These are phyloP conservation scores for Agrypnus murinus DNA, from an alignment of 2,888 invertebrate genomes.

Conservation along the genomic window DNA sequence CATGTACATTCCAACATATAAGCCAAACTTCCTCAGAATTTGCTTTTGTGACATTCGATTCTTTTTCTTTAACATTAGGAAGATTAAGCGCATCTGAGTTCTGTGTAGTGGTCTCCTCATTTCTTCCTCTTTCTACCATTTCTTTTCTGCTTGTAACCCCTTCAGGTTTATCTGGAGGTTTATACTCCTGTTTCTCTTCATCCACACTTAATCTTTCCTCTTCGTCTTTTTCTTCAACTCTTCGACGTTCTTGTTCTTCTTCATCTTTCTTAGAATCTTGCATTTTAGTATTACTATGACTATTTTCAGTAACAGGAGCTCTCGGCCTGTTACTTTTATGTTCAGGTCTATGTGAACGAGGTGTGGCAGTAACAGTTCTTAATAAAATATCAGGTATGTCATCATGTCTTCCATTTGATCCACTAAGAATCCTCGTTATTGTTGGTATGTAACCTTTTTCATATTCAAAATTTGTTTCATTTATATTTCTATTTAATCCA, in stretches of 20 bases:
- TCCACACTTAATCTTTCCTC: slow-evolving; percentile 6
- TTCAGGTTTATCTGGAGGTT: slow-evolving; percentile 63
- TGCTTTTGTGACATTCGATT: slow-evolving; percentile 66
- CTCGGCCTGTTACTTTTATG: slow-evolving; percentile 62
- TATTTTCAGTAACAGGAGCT: slow-evolving; percentile 61
- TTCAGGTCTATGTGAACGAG: slow-evolving; percentile 63
- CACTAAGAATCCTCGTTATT: slow-evolving; percentile 88
- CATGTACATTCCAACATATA: slow-evolving; percentile 93
- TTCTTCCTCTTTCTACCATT: slow-evolving; percentile 42
- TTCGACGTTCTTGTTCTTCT: slow-evolving; percentile 47
- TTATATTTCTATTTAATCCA: slow-evolving; percentile 64
- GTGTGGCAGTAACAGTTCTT: slow-evolving; percentile 78
- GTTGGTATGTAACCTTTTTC: slow-evolving; percentile 78
- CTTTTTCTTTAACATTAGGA: slow-evolving; percentile 73
- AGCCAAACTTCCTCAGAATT: slow-evolving; percentile 78
- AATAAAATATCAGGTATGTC: slow-evolving; percentile 86
- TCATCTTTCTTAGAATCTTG: slow-evolving; percentile 45
- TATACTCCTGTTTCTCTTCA: slow-evolving; percentile 49
- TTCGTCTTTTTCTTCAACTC: slow-evolving; percentile 53
- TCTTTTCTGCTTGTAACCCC: slow-evolving; percentile 68
- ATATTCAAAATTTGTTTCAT: slow-evolving; percentile 69
- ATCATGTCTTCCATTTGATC: slow-evolving; percentile 88
- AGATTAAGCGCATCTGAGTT: slow-evolving; percentile 74
- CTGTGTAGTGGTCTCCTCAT: slow-evolving; percentile 64
- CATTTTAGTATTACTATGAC: slow-evolving; percentile 58